Conservation (phyloP, 1,140 invertebrate genomes). For the Drosophila dunni region DNA sequence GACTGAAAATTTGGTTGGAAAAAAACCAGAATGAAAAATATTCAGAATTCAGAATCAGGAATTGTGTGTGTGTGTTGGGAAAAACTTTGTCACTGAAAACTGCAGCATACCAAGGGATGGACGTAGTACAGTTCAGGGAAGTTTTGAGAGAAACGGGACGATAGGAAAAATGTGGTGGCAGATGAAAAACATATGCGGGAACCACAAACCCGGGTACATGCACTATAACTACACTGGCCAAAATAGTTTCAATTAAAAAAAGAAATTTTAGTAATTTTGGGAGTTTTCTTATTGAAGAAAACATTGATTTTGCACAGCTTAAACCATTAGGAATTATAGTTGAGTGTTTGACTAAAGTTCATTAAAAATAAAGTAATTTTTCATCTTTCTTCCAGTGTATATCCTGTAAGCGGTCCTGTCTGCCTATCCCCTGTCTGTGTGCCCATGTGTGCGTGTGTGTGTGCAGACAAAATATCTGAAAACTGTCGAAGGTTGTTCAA, state of each 20-base stretch:
- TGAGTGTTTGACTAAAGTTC: too few relatives aligned
- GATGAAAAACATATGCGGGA: constrained; percentile 76
- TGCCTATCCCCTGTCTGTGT: constrained; percentile 17
- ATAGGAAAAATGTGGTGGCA: constrained; percentile 41
- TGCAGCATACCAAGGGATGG: constrained; percentile 56
- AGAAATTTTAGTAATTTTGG: too few relatives aligned
- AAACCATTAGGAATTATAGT: too few relatives aligned
- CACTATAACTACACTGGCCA: too few relatives aligned
- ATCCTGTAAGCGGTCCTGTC: constrained; percentile 67
- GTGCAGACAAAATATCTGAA: constrained; percentile 75
- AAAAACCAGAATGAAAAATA: constrained; percentile 21
- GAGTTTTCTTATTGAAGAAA: too few relatives aligned
- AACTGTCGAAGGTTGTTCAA: constrained; percentile 80
- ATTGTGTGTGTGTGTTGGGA: neutral
- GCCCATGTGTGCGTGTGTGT: constrained; percentile 31
- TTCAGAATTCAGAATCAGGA: constrained; percentile 6
- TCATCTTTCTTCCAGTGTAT: constrained; percentile 14
- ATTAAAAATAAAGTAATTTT: too few relatives aligned
- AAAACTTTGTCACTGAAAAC: constrained; percentile 50
- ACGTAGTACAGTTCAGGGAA: constrained; percentile 46
- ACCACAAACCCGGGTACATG: constrained; percentile 33
- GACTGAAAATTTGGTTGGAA: constrained; percentile 36
- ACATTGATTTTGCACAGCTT: too few relatives aligned
- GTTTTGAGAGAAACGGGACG: constrained; percentile 40
- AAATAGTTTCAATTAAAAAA: too few relatives aligned